phyloP scores from a whole-genome alignment of 2,888 invertebrate genomes.

The Acleris cristana region DNA sequence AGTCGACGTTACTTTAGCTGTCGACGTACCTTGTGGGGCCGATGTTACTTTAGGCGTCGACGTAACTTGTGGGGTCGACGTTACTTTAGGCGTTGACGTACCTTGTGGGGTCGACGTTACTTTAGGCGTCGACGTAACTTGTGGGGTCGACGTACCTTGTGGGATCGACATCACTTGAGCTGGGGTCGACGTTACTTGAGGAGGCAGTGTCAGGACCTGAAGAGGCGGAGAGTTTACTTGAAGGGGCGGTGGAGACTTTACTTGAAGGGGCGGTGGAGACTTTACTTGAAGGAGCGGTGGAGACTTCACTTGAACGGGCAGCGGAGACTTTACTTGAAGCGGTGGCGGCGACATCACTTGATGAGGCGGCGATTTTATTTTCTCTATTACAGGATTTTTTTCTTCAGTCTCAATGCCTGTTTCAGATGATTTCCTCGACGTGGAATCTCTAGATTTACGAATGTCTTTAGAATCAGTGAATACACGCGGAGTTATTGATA shows the following conservation, averaged over 20 bases:
- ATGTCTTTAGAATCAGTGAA: constrained; percentile 55
- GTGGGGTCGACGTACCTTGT: not conserved
- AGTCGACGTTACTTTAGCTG: too few relatives aligned
- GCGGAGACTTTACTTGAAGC: constrained; percentile 55
- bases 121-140: too few relatives aligned
- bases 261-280: too few relatives aligned
- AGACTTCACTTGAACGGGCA: constrained; percentile 39
- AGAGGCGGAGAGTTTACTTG: too few relatives aligned
- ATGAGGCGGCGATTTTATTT: constrained; percentile 65
- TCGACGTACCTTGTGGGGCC: too few relatives aligned
- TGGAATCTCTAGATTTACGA: constrained; percentile 63
- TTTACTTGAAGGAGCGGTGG: too few relatives aligned
- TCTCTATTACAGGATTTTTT: constrained; percentile 65
- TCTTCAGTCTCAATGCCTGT: constrained; percentile 62
- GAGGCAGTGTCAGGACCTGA: too few relatives aligned
- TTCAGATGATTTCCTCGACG: constrained; percentile 68
- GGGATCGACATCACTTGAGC: not conserved
- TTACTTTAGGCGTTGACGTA: too few relatives aligned
- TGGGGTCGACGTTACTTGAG: not conserved
- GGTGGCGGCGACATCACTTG: constrained; percentile 55
- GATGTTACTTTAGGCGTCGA: too few relatives aligned
- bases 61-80: too few relatives aligned
- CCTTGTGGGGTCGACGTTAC: too few relatives aligned
- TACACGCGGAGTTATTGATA: constrained; percentile 71
- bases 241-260: too few relatives aligned